A percentile compares a stretch with the other conserved stretches of the same genome.
These are phyloP conservation scores for Anoplopoma fimbria DNA, from an alignment of 2,113 vertebrate species.

Conservation along the genomic window DNA sequence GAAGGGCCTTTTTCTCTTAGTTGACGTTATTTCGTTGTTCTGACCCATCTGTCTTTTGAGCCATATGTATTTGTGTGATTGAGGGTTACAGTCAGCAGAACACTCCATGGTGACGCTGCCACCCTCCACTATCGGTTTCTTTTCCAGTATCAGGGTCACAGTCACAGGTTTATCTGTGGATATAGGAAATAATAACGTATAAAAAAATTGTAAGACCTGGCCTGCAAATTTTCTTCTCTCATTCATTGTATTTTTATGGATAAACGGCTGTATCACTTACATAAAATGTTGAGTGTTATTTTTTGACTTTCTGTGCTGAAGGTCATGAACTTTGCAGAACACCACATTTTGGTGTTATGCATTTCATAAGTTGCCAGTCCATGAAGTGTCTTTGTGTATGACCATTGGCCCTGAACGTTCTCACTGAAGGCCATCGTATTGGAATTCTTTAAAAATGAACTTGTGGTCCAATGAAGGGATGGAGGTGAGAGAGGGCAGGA, in stretches of 20 bases:
- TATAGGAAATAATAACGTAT: not conserved
- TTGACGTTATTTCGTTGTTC: not conserved
- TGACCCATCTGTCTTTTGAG: constrained; percentile 23
- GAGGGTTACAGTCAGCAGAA: constrained; percentile 39
- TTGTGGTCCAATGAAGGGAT: constrained; percentile 28
- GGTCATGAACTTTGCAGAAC: constrained; percentile 30
- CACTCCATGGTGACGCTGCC: constrained; percentile 35
- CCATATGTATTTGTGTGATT: constrained; percentile 50
- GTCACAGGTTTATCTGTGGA: constrained; percentile 53
- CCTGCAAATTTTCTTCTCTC: not conserved
- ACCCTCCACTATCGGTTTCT: constrained; percentile 24
- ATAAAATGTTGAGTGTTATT: constrained; percentile 42
- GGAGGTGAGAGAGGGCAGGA: constrained; percentile 62
- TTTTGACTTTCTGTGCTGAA: constrained; percentile 20
- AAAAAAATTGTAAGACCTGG: not conserved
- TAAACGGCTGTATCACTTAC: constrained; percentile 37
- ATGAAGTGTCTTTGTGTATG: not conserved
- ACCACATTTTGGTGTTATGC: constrained; percentile 33
- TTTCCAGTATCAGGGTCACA: constrained; percentile 31
- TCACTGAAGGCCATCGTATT: not conserved
- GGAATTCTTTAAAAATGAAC: not conserved
- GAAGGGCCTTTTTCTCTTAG: constrained; percentile 7
- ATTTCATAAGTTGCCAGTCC: constrained; percentile 21
- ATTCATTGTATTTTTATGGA: not conserved
- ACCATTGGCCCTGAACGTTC: constrained; percentile 4